These are phyloP conservation scores for Syngnathus acus DNA, from an alignment of 2,797 vertebrate species.

Conservation along the genomic window DNA sequence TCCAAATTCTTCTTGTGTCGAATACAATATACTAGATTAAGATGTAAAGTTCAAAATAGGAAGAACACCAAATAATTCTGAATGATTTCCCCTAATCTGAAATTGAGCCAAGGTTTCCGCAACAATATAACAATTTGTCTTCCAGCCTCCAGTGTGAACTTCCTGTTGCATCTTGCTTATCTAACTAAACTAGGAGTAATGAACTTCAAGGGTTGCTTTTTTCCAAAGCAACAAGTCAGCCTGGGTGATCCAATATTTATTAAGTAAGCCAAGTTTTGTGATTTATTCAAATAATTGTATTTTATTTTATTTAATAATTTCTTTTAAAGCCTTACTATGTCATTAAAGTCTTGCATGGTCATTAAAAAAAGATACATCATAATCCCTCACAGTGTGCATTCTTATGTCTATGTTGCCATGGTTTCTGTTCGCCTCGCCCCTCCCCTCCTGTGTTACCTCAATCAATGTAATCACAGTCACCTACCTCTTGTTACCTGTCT, in stretches of 20 bases:
- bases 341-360: too few species aligned
- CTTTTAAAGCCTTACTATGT: too few species aligned
- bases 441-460: too few species aligned
- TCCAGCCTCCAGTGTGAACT: constrained; percentile 7
- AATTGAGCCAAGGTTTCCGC: constrained; percentile 3
- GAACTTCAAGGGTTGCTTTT: constrained; percentile 13
- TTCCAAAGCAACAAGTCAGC: constrained; percentile 1
- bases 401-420: too few species aligned
- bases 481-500: too few species aligned
- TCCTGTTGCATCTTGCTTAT: constrained; percentile 21
- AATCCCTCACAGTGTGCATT: too few species aligned
- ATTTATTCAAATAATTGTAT: background rate
- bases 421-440: too few species aligned
- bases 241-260: constrained; percentile 5
- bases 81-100: constrained; percentile 5
- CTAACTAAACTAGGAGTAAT: constrained; percentile 16
- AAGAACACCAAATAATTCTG: background rate
- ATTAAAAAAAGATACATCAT: too few species aligned
- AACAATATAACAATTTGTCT: constrained; percentile 12
- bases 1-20: background rate
- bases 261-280: background rate
- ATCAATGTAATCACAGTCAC: too few species aligned
- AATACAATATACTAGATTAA: background rate
- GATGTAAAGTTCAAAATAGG: background rate
- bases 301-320: too few species aligned